Evolutionary conservation across 1,140 invertebrate species (phyloP).

Genomic region (Bradynema listronoti): DNA sequence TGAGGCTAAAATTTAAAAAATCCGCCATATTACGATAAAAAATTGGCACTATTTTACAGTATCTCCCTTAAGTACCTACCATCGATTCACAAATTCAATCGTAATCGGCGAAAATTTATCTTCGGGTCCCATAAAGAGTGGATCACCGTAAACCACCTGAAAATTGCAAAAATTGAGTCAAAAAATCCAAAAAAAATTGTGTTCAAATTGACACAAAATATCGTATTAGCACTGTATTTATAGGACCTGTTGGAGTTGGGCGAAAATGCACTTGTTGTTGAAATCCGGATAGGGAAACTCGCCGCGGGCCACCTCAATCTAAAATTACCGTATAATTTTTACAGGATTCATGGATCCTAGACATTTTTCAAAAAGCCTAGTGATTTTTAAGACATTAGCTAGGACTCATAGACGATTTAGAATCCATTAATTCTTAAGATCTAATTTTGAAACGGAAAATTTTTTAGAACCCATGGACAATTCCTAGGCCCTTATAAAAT

Average conservation of each 20-base stretch:
- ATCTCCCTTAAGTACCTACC: too few species aligned
- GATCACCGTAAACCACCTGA: constrained; percentile 45
- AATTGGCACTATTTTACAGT: constrained; percentile 22
- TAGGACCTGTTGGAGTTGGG: constrained; percentile 40
- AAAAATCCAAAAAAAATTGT: background rate
- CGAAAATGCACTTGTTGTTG: constrained; percentile 36
- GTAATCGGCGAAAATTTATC: constrained; percentile 35
- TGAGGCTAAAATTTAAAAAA: constrained; percentile 32
- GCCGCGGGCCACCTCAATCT: constrained; percentile 48
- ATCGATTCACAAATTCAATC: constrained; percentile 42
- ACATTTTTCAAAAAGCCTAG: too few species aligned
- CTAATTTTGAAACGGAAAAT: too few species aligned
- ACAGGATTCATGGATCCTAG: too few species aligned
- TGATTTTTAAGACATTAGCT: too few species aligned
- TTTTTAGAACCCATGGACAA: too few species aligned
- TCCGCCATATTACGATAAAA: background rate
- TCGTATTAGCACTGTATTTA: background rate
- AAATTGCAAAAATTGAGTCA: background rate
- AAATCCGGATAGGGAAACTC: constrained; percentile 48
- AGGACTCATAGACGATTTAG: too few species aligned
- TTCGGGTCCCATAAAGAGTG: constrained; percentile 30
- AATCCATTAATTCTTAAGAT: too few species aligned
- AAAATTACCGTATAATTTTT: too few species aligned
- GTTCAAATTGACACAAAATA: background rate
- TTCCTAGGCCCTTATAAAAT: too few species aligned